phyloP scores from a whole-genome alignment of 2,888 invertebrate genomes.

The Ischnura elegans region DNA sequence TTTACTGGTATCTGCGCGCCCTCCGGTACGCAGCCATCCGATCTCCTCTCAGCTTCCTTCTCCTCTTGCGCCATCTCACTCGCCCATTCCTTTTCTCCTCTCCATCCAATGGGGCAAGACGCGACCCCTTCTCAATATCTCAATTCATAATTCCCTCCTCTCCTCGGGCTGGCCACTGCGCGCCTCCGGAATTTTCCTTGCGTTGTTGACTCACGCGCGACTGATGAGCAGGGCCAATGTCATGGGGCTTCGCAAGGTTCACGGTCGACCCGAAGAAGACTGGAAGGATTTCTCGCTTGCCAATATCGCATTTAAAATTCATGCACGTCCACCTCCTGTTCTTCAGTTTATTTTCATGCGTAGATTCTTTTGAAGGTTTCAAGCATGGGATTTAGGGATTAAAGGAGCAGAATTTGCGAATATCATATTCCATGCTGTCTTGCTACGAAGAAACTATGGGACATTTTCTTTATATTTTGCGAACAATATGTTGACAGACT shows the following conservation, averaged over 20 bases:
- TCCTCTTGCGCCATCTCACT: background rate
- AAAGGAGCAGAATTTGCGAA: too few species aligned
- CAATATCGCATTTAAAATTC: too few species aligned
- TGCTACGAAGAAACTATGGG: too few species aligned
- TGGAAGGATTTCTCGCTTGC: too few species aligned
- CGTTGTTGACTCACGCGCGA: background rate
- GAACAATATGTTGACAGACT: too few species aligned
- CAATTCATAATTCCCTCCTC: constrained; percentile 14
- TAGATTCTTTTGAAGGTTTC: too few species aligned
- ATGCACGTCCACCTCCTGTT: too few species aligned
- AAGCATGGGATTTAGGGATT: too few species aligned
- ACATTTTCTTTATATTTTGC: too few species aligned
- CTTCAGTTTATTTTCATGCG: too few species aligned
- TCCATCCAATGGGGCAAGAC: background rate
- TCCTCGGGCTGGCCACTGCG: background rate
- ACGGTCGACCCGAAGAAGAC: background rate
- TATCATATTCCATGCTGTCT: too few species aligned
- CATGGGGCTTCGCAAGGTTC: background rate
- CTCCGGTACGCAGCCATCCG: background rate
- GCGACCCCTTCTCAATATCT: background rate
- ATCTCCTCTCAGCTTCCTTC: background rate
- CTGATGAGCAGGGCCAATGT: background rate
- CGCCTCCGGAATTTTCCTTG: background rate
- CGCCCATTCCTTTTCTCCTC: background rate
- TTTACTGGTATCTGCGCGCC: too few species aligned